phyloP scores from a whole-genome alignment of 1,140 invertebrate genomes.

The Doryteuthis pealeii region DNA sequence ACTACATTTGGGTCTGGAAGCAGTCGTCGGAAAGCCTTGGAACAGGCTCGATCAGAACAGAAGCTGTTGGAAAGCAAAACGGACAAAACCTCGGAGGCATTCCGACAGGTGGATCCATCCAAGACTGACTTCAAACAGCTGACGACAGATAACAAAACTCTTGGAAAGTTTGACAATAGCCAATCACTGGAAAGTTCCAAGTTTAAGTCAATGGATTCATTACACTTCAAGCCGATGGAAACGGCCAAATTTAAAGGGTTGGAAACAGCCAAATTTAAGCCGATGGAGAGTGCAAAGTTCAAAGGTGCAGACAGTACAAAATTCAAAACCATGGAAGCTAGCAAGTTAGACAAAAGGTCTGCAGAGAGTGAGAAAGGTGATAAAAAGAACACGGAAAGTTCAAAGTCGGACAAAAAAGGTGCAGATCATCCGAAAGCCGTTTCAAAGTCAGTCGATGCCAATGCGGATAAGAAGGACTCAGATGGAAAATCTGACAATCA shows the following conservation, averaged over 20 bases:
- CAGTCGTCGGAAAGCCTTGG: constrained; percentile 1
- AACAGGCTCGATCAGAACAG: background rate
- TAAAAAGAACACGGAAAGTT: background rate
- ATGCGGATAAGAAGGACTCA: background rate
- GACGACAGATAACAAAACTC: background rate
- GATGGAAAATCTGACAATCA: background rate
- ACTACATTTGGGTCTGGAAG: constrained; percentile 1
- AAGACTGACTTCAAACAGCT: background rate
- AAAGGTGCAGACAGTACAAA: background rate
- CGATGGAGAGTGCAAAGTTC: constrained; percentile 1
- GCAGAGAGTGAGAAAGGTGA: background rate
- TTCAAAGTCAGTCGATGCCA: background rate
- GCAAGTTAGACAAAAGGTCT: background rate
- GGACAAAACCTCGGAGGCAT: background rate
- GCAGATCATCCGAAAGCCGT: background rate
- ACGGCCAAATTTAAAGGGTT: background rate
- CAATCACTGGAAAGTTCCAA: background rate
- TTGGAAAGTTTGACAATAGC: background rate
- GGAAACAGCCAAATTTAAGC: background rate
- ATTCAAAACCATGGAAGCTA: background rate
- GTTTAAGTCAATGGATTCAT: background rate
- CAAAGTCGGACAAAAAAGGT: background rate
- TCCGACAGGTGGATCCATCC: background rate
- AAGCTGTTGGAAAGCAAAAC: background rate
- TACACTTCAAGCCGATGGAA: background rate